Evolutionary conservation across 2,888 invertebrate genomes (phyloP), one percentile per base, ranked within the genome.

Genomic region (Acleris holmiana): DNA sequence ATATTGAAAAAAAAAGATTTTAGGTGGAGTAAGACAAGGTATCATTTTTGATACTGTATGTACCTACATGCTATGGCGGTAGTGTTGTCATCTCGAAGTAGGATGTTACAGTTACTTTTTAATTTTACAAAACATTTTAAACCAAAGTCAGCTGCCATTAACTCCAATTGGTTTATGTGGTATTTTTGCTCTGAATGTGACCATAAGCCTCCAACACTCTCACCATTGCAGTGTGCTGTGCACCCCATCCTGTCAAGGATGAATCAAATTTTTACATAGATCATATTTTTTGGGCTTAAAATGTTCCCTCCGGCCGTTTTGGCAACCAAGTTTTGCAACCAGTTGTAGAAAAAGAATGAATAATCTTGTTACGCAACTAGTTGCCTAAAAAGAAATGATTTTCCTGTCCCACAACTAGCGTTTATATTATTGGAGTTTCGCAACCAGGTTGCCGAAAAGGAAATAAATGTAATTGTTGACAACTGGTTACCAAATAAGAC

Each of bases 121-220:
- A 7, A 13, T 21, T 48, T 48, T 19, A 19, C 48, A 21, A 48
- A 48, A 6, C 48, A 48, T 48, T 48, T 18, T 21, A 48, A 48
- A 48, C 48, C 48, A 15, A 48, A 21, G 19, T 13, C 23, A 21
- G 48, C 48, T 48, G 48, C 48, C 15, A 13, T 48, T 19, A 47
- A 41, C 17, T 54, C 54, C 15, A 48, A 48, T 8, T 19, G 15
- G 19, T 48, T 48, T 21, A 48, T 48, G 21, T 48, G 48, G 8
- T 48, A 13, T 19, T 48, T 21, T 48, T 21, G 18, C 6, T 48
- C 48, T 19, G 8, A 19, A 19, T 19, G 10, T 13, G 19, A 21
- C 48, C 21, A 48, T 21, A 21, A 15, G 7, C 48, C 48, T 1
- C 13, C 7, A 13, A 15, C 48, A 13, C 15, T 48, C 6, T 21